Evolutionary conservation across 2,113 vertebrate genomes (phyloP).

Genomic region (Crocuta crocuta): DNA sequence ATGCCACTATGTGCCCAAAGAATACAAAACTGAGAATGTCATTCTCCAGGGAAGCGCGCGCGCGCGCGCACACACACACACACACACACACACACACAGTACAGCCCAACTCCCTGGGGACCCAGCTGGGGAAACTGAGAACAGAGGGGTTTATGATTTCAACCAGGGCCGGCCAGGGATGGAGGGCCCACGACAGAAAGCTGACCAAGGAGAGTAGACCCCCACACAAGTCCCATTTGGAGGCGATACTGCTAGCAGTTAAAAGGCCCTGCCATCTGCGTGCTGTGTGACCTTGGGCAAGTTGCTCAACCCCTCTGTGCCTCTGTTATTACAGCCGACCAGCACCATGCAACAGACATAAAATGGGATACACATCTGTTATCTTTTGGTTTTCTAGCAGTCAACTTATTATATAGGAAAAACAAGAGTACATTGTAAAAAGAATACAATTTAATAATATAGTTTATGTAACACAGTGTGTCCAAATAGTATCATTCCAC

Average conservation of each 20-base stretch:
- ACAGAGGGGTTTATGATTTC: neutral
- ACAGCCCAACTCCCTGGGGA: neutral
- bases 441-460: neutral
- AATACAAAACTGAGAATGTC: neutral
- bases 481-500: neutral
- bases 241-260: neutral
- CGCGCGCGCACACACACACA: neutral
- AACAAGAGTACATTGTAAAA: neutral
- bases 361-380: neutral
- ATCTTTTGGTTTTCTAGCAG: neutral
- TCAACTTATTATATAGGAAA: neutral
- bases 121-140: neutral
- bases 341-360: neutral
- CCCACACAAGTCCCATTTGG: rapidly evolving
- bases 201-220: rapidly evolving
- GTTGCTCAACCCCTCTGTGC: neutral
- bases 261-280: neutral
- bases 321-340: neutral
- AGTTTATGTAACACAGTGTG: neutral
- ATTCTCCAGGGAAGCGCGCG: neutral
- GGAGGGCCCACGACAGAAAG: rapidly evolving
- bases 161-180: neutral
- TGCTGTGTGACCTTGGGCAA: neutral
- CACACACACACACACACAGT: neutral
- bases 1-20: neutral